These are phyloP conservation scores for Apostichopus parvimensis DNA, from an alignment of 35 echinoderm and acorn worm species.

Conservation along the genomic window DNA sequence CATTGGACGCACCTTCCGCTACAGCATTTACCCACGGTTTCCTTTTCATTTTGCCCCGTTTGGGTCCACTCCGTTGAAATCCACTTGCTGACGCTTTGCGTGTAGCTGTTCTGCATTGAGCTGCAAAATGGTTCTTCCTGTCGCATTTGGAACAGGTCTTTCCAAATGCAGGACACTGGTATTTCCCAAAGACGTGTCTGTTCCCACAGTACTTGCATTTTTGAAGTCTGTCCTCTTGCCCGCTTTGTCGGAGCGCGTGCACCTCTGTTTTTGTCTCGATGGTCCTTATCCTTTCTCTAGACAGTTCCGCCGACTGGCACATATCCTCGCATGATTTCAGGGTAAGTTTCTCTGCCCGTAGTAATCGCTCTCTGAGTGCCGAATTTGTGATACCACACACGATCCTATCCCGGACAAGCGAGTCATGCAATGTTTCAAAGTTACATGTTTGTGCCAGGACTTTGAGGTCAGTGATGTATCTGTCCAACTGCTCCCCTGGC, in stretches of 20 bases:
- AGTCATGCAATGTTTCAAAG: background rate
- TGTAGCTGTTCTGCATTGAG: background rate
- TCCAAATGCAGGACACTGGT: conserved; percentile 67
- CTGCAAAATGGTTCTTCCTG: conserved; percentile 67
- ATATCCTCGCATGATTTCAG: conserved; percentile 7
- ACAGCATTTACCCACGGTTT: no score
- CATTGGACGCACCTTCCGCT: background rate
- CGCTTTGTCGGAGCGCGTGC: conserved; percentile 10
- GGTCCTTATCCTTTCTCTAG: conserved; percentile 13
- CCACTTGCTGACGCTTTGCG: background rate
- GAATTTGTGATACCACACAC: conserved; percentile 20
- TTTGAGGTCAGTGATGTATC: conserved; percentile 29
- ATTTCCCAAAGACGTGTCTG: conserved; percentile 33
- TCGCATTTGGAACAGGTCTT: conserved; percentile 59
- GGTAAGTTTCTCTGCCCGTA: background rate
- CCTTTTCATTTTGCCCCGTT: background rate
- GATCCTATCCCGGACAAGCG: background rate
- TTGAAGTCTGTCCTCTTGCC: background rate
- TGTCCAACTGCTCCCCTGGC: background rate
- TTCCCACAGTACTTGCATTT: background rate
- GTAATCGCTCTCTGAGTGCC: background rate
- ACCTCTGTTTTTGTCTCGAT: conserved; percentile 26
- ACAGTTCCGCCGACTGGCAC: conserved; percentile 44
- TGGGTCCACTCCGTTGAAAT: background rate
- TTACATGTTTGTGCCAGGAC: conserved; percentile 1